Evolutionary conservation across 1,140 invertebrate species (phyloP).

Genomic region (Caenorhabditis tropicalis): DNA sequence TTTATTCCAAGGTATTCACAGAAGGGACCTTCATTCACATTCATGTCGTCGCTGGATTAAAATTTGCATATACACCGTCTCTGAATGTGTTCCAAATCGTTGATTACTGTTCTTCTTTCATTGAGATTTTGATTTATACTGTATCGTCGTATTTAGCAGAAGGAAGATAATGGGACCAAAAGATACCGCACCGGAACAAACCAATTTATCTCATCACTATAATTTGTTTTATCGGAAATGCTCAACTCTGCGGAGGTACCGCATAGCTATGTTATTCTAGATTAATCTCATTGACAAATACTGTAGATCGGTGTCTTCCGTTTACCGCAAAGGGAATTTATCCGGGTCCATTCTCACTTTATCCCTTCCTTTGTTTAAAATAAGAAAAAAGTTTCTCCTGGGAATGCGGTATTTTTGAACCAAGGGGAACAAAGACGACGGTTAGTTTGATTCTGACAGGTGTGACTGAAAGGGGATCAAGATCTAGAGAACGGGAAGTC

Average conservation of each 20-base stretch:
- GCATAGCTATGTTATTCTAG: background rate
- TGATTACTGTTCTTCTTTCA: background rate
- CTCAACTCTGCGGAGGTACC: background rate
- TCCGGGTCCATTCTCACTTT: slow-evolving; percentile 19
- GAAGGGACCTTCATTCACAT: slow-evolving; percentile 15
- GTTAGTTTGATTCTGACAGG: background rate
- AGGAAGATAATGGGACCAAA: background rate
- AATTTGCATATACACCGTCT: slow-evolving; percentile 17
- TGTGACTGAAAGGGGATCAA: background rate
- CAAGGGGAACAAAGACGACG: background rate
- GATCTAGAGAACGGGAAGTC: background rate
- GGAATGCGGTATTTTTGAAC: slow-evolving; percentile 15
- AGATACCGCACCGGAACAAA: slow-evolving; percentile 32
- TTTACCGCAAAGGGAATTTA: slow-evolving; percentile 39
- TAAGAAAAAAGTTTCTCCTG: background rate
- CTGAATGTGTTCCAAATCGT: slow-evolving; percentile 23
- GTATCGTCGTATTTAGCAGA: background rate
- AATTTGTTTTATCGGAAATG: background rate
- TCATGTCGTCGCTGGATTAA: slow-evolving; percentile 22
- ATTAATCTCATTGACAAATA: slow-evolving; percentile 28
- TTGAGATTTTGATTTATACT: background rate
- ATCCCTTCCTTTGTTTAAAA: background rate
- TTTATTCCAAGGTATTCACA: background rate
- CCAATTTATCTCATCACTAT: background rate
- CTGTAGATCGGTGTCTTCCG: slow-evolving; percentile 17